Evolutionary conservation across 2,797 vertebrate species (phyloP).

Genomic region (Catostomus latipinnis): DNA sequence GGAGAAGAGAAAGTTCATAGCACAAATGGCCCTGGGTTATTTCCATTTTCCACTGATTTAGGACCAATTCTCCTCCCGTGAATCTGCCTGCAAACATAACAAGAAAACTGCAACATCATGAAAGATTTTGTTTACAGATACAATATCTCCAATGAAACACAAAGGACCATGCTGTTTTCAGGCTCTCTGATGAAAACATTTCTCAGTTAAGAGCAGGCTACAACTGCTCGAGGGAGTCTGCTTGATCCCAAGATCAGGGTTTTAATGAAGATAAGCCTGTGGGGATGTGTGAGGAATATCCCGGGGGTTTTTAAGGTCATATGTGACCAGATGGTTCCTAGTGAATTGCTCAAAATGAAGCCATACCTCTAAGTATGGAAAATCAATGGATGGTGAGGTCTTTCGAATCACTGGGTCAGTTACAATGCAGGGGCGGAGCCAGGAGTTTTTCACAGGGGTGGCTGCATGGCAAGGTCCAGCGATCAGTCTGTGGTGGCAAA

Average conservation of each 20-base stretch:
- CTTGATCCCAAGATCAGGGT: constrained; percentile 53
- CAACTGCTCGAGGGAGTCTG: constrained; percentile 5
- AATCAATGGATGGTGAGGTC: constrained; percentile 11
- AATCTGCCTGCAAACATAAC: constrained; percentile 23
- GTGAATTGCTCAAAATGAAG: constrained; percentile 15
- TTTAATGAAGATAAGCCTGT: constrained; percentile 49
- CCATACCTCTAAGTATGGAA: constrained; percentile 11
- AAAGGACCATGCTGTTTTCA: not conserved
- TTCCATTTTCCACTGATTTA: constrained; percentile 32
- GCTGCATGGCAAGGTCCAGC: too few species aligned
- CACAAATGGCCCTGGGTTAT: constrained; percentile 24
- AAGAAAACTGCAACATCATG: constrained; percentile 12
- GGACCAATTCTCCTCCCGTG: not conserved
- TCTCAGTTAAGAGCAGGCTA: not conserved
- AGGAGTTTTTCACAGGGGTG: not conserved
- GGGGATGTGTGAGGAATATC: constrained; percentile 13
- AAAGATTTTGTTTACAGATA: not conserved
- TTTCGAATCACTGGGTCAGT: not conserved
- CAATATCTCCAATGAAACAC: constrained; percentile 14
- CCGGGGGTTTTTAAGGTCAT: constrained; percentile 22
- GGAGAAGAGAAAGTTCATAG: constrained; percentile 28
- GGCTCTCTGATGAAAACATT: constrained; percentile 12
- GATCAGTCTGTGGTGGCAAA: too few species aligned
- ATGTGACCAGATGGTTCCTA: constrained; percentile 40
- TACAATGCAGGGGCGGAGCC: not conserved